phyloP scores from a whole-genome alignment of 2,113 vertebrate genomes.

The Seriola aureovittata region DNA sequence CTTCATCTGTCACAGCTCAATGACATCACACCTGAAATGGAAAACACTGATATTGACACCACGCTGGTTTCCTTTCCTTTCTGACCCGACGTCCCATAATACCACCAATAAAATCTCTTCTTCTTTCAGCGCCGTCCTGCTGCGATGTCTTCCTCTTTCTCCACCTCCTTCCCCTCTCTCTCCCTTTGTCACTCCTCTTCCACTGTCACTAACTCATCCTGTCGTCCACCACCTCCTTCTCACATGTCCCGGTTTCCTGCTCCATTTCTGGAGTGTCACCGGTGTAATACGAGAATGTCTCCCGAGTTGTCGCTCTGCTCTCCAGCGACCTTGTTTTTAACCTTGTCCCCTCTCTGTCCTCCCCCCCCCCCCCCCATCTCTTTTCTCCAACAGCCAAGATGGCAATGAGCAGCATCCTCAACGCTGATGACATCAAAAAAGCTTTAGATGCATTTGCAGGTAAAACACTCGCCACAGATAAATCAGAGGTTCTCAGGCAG shows the following conservation, averaged over 20 bases:
- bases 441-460: conserved; percentile 87
- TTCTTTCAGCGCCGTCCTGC: background rate
- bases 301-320: conserved; percentile 40
- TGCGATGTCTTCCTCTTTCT: background rate
- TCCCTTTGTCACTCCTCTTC: conserved; percentile 18
- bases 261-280: conserved; percentile 64
- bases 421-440: conserved; percentile 87
- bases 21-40: conserved; percentile 21
- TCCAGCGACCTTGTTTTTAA: conserved; percentile 60
- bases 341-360: conserved; percentile 47
- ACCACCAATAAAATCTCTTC: background rate
- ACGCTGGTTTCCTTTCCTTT: background rate
- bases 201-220: conserved; percentile 53
- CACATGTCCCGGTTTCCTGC: conserved; percentile 69
- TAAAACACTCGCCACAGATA: conserved; percentile 40
- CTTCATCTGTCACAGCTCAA: conserved; percentile 18
- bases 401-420: conserved; percentile 87
- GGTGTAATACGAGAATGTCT: conserved; percentile 64
- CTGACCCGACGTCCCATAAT: background rate
- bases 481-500: no score
- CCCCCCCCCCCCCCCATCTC: background rate
- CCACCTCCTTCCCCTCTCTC: background rate
- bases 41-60: conserved; percentile 8
- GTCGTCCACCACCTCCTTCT: conserved; percentile 56
- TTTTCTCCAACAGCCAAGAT: conserved; percentile 71